Percentiles rank a stretch among this genome's conserved stretches.
phyloP scores from a whole-genome alignment of 2,113 vertebrate genomes.

The Lepidiolamprologus cunningtoni region DNA sequence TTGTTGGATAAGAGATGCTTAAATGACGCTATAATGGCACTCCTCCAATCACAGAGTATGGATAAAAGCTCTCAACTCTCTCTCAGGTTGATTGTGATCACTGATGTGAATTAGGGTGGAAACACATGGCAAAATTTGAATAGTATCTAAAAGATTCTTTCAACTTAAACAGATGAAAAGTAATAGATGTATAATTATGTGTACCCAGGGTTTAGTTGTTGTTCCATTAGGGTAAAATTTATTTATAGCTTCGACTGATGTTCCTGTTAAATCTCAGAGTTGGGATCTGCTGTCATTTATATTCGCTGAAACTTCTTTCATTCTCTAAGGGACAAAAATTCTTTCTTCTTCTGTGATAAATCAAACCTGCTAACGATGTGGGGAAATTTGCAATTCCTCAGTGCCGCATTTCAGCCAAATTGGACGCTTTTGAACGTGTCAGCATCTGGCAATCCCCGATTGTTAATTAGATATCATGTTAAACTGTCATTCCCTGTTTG shows the following conservation, averaged over 20 bases:
- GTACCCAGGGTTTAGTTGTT: neutral
- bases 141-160: neutral
- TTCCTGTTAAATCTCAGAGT: neutral
- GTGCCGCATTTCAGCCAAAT: constrained; percentile 10
- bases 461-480: constrained; percentile 62
- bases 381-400: neutral
- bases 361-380: neutral
- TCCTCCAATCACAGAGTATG: neutral
- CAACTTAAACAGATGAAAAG: neutral
- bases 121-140: neutral
- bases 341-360: neutral
- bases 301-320: neutral
- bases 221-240: neutral
- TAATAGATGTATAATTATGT: neutral
- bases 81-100: neutral
- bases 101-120: neutral
- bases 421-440: constrained; percentile 5
- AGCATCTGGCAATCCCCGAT: constrained; percentile 42
- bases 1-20: neutral
- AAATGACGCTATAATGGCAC: neutral
- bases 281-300: neutral
- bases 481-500: constrained; percentile 44
- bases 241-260: neutral
- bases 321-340: neutral
- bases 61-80: neutral